Evolutionary conservation across 2,113 vertebrate species (phyloP).

Genomic region (Cavia porcellus): DNA sequence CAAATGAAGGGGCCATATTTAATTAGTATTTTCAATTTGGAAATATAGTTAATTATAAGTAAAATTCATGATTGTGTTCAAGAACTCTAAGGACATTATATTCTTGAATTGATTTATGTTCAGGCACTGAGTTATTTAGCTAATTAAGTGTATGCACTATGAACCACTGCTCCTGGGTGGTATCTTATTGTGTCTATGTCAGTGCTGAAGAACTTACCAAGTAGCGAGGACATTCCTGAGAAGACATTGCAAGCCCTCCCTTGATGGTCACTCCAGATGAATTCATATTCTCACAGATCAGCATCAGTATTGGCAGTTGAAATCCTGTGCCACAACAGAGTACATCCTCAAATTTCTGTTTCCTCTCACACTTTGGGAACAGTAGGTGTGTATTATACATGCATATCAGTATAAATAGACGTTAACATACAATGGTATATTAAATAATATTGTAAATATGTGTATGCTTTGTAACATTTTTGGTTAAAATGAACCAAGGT

Average conservation of each 20-base stretch:
- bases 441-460: not conserved
- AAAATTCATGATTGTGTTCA: not conserved
- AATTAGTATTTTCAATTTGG: not conserved
- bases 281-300: not conserved
- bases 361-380: not conserved
- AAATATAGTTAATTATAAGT: not conserved
- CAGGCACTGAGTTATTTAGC: not conserved
- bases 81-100: not conserved
- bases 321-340: not conserved
- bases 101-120: not conserved
- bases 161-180: not conserved
- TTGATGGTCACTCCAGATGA: not conserved
- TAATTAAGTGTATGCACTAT: not conserved
- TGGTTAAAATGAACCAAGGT: not conserved
- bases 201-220: not conserved
- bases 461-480: not conserved
- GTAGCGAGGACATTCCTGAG: not conserved
- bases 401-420: not conserved
- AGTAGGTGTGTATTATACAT: not conserved
- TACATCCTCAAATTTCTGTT: not conserved
- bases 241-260: not conserved
- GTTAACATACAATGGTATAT: not conserved
- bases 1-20: not conserved
- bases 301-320: not conserved
- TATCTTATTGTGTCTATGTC: not conserved